These are phyloP conservation scores for Coremacera marginata DNA, from an alignment of 2,888 invertebrate genomes.

Conservation along the genomic window DNA sequence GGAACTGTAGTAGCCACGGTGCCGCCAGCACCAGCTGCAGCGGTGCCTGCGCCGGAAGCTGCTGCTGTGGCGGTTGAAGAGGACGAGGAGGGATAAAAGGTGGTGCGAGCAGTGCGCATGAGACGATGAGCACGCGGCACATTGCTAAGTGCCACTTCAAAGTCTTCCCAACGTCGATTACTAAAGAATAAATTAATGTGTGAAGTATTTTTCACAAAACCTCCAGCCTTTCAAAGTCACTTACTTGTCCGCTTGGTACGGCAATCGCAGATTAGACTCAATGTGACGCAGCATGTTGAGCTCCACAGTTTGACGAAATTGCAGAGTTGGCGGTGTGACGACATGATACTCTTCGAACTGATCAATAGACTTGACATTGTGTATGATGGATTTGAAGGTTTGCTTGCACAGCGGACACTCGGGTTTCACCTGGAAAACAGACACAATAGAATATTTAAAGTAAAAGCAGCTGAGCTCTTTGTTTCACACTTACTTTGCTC, in stretches of 20 bases:
- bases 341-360: slow-evolving; percentile 89
- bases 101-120: slow-evolving; percentile 6
- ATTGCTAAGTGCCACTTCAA: slow-evolving; percentile 7
- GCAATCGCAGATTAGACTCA: slow-evolving; percentile 12
- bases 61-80: slow-evolving; percentile 24
- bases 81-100: slow-evolving; percentile 24
- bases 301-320: slow-evolving; percentile 51
- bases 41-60: slow-evolving; percentile 42
- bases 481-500: slow-evolving; percentile 79
- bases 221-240: neutral
- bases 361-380: slow-evolving; percentile 88
- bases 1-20: slow-evolving; percentile 29
- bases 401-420: slow-evolving; percentile 96
- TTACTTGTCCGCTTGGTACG: slow-evolving; percentile 17
- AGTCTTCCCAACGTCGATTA: slow-evolving; percentile 2
- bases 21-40: slow-evolving; percentile 41
- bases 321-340: slow-evolving; percentile 57
- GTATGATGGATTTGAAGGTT: slow-evolving; percentile 89
- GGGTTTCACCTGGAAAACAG: slow-evolving; percentile 79
- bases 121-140: slow-evolving; percentile 15
- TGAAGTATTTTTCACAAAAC: neutral
- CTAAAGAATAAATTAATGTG: neutral
- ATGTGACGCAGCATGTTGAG: slow-evolving; percentile 30
- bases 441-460: slow-evolving; percentile 13
- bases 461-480: slow-evolving; percentile 30